Base-by-base conservation (phyloP, 2,888 invertebrate species). In the Pseudoips prasinana region DNA sequence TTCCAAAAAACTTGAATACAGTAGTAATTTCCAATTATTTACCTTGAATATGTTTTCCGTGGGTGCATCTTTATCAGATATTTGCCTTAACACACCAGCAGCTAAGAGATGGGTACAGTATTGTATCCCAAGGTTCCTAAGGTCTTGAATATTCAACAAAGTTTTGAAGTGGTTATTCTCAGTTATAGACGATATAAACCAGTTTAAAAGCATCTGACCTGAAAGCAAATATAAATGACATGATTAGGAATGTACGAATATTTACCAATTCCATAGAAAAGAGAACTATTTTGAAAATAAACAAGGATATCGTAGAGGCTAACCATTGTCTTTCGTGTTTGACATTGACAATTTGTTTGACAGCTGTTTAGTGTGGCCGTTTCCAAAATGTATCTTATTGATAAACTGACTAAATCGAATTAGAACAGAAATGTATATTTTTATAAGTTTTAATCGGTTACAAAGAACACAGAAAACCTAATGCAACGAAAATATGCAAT, bases 191-290 rank as follows among this genome's bases (percentile, higher is more conserved):
- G 95, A 94, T 52, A 94, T 89, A 62, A 96, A 92, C 96, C 97
- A 97, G 79, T 96, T 96, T 59, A 97, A 90, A 65, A 98, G 90
- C 94, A 96, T 96, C 86, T 96, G 94, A 78, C 97, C 97, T 98
- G 88, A 10, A 90, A 90, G 53, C 38, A 27, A 38, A 31, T 34
- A 34, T 40, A 53, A n/a, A 62, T 53, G 23, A 10, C 39, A 39
- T 37, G 31, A 39, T 33, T 24, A 28, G 32, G 17, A 41, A 25
- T 20, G 19, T 10, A 8, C n/a, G 28, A 23, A 31, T 10, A 7
- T 25, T 4, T 11, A 19, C 23, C 2, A 14, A 14, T 14, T 14
- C 5, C 14, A 14, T 5, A 5, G 14, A 14, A 3, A 14, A 17
- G 10, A 10, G 0, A 38, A 22, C 10, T 17, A 33, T 24, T 39